phyloP scores from a whole-genome alignment of 2,797 vertebrate species.

The Moxostoma hubbsi region DNA sequence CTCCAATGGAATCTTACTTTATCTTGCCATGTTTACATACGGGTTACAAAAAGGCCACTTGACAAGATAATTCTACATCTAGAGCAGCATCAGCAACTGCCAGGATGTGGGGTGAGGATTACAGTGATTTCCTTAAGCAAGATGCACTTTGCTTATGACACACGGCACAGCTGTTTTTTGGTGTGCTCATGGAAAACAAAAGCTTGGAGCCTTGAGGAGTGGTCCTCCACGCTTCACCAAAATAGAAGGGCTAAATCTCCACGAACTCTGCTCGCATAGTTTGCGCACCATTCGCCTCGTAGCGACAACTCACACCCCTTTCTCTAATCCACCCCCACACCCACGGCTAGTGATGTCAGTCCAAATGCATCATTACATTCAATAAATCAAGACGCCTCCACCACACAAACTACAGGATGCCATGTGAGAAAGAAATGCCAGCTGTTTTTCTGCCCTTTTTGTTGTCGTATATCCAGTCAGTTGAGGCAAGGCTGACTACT shows the following conservation, averaged over 20 bases:
- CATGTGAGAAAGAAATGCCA: slow-evolving; percentile 49
- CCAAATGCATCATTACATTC: slow-evolving; percentile 60
- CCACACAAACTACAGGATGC: slow-evolving; percentile 51
- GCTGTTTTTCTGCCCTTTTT: slow-evolving; percentile 46
- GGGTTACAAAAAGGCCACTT: slow-evolving; percentile 58
- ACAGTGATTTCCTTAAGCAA: slow-evolving; percentile 66
- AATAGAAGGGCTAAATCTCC: slow-evolving; percentile 31
- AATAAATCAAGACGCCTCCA: slow-evolving; percentile 59
- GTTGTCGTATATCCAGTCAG: slow-evolving; percentile 23
- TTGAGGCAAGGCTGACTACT: slow-evolving; percentile 18
- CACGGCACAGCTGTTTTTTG: slow-evolving; percentile 58
- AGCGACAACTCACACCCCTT: slow-evolving; percentile 39
- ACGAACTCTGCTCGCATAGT: slow-evolving; percentile 13
- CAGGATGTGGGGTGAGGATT: slow-evolving; percentile 59
- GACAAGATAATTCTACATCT: slow-evolving; percentile 65
- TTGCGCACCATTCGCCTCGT: slow-evolving; percentile 16
- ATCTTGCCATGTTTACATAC: slow-evolving; percentile 57
- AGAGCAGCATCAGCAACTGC: slow-evolving; percentile 48
- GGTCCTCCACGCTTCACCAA: slow-evolving; percentile 25
- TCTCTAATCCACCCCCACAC: slow-evolving; percentile 55
- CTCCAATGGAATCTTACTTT: slow-evolving; percentile 25
- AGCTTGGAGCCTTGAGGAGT: slow-evolving; percentile 32
- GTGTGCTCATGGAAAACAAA: slow-evolving; percentile 49
- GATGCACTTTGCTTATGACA: slow-evolving; percentile 58
- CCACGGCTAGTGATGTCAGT: slow-evolving; percentile 46